Base-by-base conservation (phyloP, 1,140 invertebrate species). In the Epicauta chinensis region DNA sequence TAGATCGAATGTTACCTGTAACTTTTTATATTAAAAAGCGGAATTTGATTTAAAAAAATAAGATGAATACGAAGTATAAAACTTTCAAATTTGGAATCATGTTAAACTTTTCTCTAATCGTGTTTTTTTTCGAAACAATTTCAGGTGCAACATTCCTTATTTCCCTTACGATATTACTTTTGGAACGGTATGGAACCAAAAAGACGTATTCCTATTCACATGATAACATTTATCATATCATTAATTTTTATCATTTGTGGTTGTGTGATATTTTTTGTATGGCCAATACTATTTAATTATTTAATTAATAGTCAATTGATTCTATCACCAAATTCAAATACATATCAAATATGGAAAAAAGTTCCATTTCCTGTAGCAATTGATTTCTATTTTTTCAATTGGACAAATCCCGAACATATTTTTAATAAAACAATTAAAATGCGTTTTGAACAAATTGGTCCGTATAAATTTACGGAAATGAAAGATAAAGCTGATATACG, bases 371-470 rank as follows among this genome's bases (percentile, higher is more conserved):
- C 32, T n/a, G 10, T 34, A 34, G 3, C 10, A 1, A n/a, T 34
- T 11, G 63, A 13, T 70, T 81, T 40, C 16, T 23, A 51, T 30
- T 41, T 51, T 15, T 51, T 29, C 15, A 23, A 50, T 16, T 50
- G 86, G 84, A 89, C 86, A 0, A 89, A 91, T 68, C 70, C 81
- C 0, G 66, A 81, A 11, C 69, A 80, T 3, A 76, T 84, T 30
- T 32, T 42, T 12, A 47, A 62, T 34, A 31, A 53, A 55, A 3
- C 55, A 3, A 67, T 64, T 4, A 80, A 79, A 49, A 77, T 76
- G 10, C 68, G 63, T 12, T 71, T 81, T 12, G 63, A 70, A 31
- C 68, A 83, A 66, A 16, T 80, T 9, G 87, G 88, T 42, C 89
- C 89, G 0, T 91, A 89, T 64, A 73, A 78, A 2, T 86, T 74